A percentile compares a stretch with the other conserved stretches of the same genome.
Conservation (phyloP, 2,888 invertebrate genomes). For the Phorcus lineatus region DNA sequence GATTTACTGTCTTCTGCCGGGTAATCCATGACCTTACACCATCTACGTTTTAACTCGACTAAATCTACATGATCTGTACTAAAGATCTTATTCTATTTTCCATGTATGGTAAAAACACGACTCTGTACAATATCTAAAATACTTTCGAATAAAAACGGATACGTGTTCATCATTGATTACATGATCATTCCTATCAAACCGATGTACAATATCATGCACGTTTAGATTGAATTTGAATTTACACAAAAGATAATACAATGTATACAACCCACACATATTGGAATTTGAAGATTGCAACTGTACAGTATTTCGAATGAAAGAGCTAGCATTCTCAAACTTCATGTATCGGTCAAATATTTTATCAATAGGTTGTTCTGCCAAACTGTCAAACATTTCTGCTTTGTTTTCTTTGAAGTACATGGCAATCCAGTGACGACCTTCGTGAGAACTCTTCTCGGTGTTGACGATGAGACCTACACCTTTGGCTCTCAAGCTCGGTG, state of each 20-base stretch:
- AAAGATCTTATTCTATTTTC: too few relatives aligned
- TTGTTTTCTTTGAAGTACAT: conserved; percentile 10
- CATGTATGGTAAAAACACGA: neutral
- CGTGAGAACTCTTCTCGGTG: neutral
- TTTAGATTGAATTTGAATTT: neutral
- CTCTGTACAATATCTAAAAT: neutral
- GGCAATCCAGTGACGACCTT: conserved; percentile 10
- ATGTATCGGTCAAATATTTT: neutral
- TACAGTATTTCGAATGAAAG: neutral
- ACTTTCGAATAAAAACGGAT: neutral
- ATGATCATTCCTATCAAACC: neutral
- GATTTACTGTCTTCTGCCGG: too few relatives aligned
- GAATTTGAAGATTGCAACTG: neutral
- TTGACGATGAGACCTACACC: conserved; percentile 6
- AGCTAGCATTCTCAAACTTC: neutral
- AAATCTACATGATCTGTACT: too few relatives aligned
- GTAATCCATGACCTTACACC: too few relatives aligned
- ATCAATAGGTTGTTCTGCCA: neutral
- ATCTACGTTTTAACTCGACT: too few relatives aligned
- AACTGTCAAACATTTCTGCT: neutral
- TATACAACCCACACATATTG: neutral
- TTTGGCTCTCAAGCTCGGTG: neutral
- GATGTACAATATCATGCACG: neutral
- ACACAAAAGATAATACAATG: neutral
- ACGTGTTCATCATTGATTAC: neutral